These are phyloP conservation scores for Megalops cyprinoides DNA, from an alignment of 2,797 vertebrate species.

Conservation along the genomic window DNA sequence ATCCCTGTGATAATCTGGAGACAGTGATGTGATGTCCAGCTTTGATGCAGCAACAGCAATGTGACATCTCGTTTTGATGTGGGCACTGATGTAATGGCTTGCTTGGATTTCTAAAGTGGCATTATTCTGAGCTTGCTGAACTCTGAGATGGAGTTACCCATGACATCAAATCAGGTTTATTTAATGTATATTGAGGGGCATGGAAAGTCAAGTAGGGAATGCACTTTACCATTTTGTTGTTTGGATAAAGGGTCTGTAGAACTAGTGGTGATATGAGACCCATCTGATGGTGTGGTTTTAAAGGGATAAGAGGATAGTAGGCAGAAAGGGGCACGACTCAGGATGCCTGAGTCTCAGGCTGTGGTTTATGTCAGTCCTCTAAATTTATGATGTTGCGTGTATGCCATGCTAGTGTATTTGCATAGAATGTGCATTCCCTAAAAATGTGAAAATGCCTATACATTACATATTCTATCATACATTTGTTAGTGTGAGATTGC, in stretches of 20 bases:
- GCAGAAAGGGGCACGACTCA: background rate
- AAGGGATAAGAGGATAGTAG: conserved; percentile 17
- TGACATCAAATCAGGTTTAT: conserved; percentile 63
- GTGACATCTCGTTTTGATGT: conserved; percentile 37
- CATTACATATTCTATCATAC: no score
- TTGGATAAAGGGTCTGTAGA: conserved; percentile 41
- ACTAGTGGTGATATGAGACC: conserved; percentile 23
- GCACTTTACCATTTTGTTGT: conserved; percentile 55
- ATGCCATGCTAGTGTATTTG: background rate
- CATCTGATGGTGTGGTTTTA: conserved; percentile 23
- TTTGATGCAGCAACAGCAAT: conserved; percentile 35
- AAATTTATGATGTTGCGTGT: background rate
- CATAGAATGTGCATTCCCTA: no score
- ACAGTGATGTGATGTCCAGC: conserved; percentile 12
- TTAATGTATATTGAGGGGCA: conserved; percentile 58
- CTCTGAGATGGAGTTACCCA: conserved; percentile 36
- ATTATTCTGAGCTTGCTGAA: conserved; percentile 37
- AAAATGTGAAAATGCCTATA: no score
- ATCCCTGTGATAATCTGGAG: conserved; percentile 28
- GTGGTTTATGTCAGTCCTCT: conserved; percentile 14
- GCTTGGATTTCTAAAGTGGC: conserved; percentile 31
- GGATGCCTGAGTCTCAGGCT: conserved; percentile 26
- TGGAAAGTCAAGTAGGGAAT: conserved; percentile 58
- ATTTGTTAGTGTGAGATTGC: no score
- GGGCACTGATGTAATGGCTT: conserved; percentile 34